A percentile compares a stretch with the other conserved stretches of the same genome.
Evolutionary conservation across 2,797 vertebrate species (phyloP).

Genomic region (Anguilla anguilla): DNA sequence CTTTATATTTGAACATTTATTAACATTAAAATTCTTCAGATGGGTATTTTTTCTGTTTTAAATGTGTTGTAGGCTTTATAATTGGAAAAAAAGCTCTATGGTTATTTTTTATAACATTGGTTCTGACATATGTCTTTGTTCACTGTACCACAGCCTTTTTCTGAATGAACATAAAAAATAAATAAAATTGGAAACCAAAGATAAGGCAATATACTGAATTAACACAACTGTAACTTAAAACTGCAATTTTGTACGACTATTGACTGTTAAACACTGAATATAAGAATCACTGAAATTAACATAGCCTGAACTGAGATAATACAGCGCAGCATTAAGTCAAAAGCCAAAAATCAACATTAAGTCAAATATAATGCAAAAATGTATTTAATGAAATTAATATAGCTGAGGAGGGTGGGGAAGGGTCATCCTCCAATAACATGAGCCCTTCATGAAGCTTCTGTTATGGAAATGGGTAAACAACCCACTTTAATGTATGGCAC

Average conservation of each 20-base stretch:
- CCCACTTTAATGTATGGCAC: neutral
- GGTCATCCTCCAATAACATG: neutral
- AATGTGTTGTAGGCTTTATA: neutral
- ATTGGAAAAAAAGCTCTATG: neutral
- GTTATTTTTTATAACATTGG: neutral
- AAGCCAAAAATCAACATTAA: neutral
- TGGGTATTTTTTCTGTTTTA: neutral
- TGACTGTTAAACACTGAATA: neutral
- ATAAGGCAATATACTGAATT: neutral
- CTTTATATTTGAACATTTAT: constrained; percentile 3
- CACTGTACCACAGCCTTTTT: neutral
- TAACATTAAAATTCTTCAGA: neutral
- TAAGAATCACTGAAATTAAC: neutral
- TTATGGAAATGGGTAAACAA: neutral
- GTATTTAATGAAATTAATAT: neutral
- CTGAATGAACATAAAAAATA: constrained; percentile 1
- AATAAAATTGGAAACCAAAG: neutral
- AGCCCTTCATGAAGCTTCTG: neutral
- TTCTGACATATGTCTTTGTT: neutral
- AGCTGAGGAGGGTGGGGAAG: neutral
- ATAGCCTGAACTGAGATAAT: neutral
- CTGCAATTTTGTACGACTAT: neutral
- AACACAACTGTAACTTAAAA: neutral
- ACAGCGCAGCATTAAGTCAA: neutral
- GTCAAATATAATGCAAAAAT: neutral